Percentiles rank a stretch among this genome's conserved stretches.
phyloP scores from a whole-genome alignment of 37 sponge, comb jelly and placozoan genomes.

The Spongilla lacustris region DNA sequence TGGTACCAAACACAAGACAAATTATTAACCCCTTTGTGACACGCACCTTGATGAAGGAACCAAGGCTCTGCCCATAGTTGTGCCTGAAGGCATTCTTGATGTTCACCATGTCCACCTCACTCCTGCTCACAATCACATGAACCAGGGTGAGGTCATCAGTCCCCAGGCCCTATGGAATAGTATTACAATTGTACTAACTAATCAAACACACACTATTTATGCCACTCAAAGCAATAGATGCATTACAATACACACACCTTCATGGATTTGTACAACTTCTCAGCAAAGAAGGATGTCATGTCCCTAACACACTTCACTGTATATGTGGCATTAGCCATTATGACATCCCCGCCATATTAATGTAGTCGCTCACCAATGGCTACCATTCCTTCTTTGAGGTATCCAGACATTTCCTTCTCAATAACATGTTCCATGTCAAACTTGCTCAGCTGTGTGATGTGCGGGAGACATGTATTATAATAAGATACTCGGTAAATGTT shows the following conservation, averaged over 20 bases:
- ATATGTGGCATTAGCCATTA: no score
- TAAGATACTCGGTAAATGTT: no score
- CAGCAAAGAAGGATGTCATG: constrained; percentile 78
- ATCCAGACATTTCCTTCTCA: constrained; percentile 89
- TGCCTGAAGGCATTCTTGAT: constrained; percentile 72
- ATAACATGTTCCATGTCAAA: constrained; percentile 91
- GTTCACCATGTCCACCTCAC: constrained; percentile 93
- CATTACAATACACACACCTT: no score
- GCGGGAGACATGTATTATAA: no score
- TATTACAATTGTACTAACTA: neutral
- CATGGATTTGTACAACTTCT: constrained; percentile 87
- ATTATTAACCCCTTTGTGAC: no score
- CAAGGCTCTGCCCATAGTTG: constrained; percentile 76
- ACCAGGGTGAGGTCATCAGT: constrained; percentile 81
- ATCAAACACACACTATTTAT: no score
- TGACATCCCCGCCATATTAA: no score
- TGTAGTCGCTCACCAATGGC: constrained; percentile 60
- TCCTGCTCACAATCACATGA: constrained; percentile 83
- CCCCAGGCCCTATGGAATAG: constrained; percentile 73
- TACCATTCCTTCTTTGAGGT: constrained; percentile 85
- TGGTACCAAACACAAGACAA: no score
- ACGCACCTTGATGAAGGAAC: constrained; percentile 88
- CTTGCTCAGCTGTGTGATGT: constrained; percentile 72
- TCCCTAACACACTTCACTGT: constrained; percentile 83
- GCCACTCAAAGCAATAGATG: no score